These are phyloP conservation scores for Lagodon rhomboides DNA, from an alignment of 2,797 vertebrate genomes.

Conservation along the genomic window DNA sequence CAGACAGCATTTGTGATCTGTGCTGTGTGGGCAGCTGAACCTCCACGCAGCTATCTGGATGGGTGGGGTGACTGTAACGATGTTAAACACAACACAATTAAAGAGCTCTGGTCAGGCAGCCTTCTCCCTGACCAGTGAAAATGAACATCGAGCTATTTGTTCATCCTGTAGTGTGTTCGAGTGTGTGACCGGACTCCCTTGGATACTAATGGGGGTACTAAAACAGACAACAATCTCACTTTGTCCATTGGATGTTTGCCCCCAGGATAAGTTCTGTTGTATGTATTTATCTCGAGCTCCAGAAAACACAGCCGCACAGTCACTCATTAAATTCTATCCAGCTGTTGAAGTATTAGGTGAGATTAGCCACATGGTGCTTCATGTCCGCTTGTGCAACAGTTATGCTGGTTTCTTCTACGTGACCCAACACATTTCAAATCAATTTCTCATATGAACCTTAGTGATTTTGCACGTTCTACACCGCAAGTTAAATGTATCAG, in stretches of 20 bases:
- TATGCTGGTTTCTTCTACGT: neutral
- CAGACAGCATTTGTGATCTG: slow-evolving; percentile 5
- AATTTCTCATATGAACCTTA: neutral
- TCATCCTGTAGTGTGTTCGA: neutral
- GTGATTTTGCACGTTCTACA: neutral
- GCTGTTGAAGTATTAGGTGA: neutral
- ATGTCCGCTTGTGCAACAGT: slow-evolving; percentile 12
- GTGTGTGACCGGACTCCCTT: slow-evolving; percentile 26
- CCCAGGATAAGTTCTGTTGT: slow-evolving; percentile 18
- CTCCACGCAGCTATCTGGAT: slow-evolving; percentile 31
- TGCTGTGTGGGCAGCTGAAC: slow-evolving; percentile 32
- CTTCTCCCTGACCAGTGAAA: slow-evolving; percentile 3
- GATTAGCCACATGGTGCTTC: neutral
- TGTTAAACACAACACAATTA: slow-evolving; percentile 57
- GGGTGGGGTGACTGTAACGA: slow-evolving; percentile 58
- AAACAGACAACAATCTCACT: slow-evolving; percentile 54
- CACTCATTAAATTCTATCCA: neutral
- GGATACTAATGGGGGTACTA: slow-evolving; percentile 63
- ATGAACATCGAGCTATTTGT: neutral
- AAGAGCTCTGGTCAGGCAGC: slow-evolving; percentile 53
- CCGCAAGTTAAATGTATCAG: neutral
- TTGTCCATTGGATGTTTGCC: slow-evolving; percentile 54
- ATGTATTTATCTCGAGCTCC: slow-evolving; percentile 1
- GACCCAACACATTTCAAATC: neutral
- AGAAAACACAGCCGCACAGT: neutral